phyloP scores from a whole-genome alignment of 2,113 vertebrate species.

The Noturus placidus region DNA sequence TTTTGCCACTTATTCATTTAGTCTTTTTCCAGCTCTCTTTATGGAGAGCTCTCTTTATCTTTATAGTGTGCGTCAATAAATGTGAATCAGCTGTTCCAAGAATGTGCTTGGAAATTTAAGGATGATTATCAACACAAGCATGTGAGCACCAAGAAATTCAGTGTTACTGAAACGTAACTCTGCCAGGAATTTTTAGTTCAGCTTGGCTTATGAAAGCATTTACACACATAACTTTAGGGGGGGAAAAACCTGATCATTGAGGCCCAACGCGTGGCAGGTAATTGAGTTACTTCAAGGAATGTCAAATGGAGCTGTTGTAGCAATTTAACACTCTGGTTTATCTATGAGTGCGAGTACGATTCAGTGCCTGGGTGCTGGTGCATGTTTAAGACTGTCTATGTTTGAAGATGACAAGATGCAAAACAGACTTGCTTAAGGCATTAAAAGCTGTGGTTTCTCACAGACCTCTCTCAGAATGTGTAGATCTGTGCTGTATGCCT shows the following conservation, averaged over 20 bases:
- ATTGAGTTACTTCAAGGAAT: not conserved
- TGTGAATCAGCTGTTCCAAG: not conserved
- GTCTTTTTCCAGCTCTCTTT: not conserved
- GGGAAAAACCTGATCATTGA: not conserved
- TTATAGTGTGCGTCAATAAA: not conserved
- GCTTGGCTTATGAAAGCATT: not conserved
- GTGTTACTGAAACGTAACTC: not conserved
- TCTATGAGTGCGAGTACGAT: not conserved
- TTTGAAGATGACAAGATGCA: slow-evolving; percentile 12
- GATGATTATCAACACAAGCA: not conserved
- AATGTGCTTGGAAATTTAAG: not conserved
- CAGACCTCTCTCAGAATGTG: not conserved
- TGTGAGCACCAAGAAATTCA: not conserved
- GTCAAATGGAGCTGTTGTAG: not conserved
- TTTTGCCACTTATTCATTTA: not conserved
- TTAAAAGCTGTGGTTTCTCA: not conserved
- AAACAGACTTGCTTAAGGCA: not conserved
- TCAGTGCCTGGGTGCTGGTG: slow-evolving; percentile 14
- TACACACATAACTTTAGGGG: not conserved
- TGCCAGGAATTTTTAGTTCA: not conserved
- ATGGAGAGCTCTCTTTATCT: too few relatives aligned
- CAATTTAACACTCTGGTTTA: not conserved
- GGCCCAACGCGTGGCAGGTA: not conserved
- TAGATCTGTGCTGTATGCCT: not conserved
- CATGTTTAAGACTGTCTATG: slow-evolving; percentile 5